These are phyloP conservation scores for Arothron firmamentum DNA, from an alignment of 2,113 vertebrate species.

Conservation along the genomic window DNA sequence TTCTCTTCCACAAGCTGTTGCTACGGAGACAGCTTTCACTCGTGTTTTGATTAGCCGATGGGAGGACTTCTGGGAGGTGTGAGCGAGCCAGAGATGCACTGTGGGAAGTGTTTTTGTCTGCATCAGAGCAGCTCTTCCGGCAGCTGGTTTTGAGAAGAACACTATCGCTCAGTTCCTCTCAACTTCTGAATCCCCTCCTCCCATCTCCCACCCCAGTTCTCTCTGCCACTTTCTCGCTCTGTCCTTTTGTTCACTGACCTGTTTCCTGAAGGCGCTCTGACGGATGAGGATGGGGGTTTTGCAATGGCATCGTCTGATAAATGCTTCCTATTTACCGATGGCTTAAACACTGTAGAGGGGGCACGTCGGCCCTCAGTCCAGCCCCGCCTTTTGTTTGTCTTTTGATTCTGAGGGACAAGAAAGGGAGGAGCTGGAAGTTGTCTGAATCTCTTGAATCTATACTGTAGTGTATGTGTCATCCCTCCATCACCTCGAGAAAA, in stretches of 20 bases:
- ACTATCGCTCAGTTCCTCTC: constrained; percentile 62
- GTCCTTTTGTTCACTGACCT: constrained; percentile 61
- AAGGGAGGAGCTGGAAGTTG: too few species aligned
- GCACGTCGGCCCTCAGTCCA: background rate
- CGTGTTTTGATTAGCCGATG: constrained; percentile 32
- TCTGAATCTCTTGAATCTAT: too few species aligned
- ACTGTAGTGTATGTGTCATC: too few species aligned
- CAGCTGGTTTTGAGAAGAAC: constrained; percentile 64
- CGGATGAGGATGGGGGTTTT: constrained; percentile 32
- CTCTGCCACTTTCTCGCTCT: constrained; percentile 24
- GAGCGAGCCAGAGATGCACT: constrained; percentile 17
- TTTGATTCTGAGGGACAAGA: too few species aligned
- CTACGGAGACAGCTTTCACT: constrained; percentile 49
- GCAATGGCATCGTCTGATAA: constrained; percentile 29
- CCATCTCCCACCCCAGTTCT: constrained; percentile 21
- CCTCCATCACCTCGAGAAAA: too few species aligned
- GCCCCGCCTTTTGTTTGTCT: constrained; percentile 3
- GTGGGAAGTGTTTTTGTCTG: constrained; percentile 51
- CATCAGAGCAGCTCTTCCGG: constrained; percentile 56
- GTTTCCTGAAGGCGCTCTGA: constrained; percentile 64
- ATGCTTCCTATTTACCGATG: constrained; percentile 15
- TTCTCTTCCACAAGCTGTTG: constrained; percentile 25
- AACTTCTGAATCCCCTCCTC: constrained; percentile 43
- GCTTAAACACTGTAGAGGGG: background rate
- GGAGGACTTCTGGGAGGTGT: constrained; percentile 44